Evolutionary conservation across 2,888 invertebrate genomes (phyloP), one percentile per base, ranked within the genome.

Genomic region (Cyclophora albipunctata): DNA sequence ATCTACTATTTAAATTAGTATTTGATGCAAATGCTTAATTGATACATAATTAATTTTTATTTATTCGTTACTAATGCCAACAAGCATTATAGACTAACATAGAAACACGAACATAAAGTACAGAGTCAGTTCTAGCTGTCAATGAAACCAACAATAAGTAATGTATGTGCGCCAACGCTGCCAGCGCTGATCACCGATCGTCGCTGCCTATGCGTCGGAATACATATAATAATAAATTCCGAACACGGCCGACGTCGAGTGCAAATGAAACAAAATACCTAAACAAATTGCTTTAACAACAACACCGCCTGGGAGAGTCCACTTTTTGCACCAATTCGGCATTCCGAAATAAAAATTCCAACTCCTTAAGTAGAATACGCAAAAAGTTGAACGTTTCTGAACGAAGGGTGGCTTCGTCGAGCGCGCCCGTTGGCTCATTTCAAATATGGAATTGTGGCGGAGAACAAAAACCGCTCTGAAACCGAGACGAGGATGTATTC

Each of bases 291-390:
- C 81, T 58, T 61, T 67, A 65, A 67, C 66, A 64, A 55, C 53
- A 55, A 59, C 47, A 51, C 52, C 66, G 60, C 70, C 75, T 82
- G 83, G 73, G 85, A 82, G 75, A 73, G 77, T 69, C 75, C 61
- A 69, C 75, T 88, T 88, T 88, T 88, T 88, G 88, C 81, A 84
- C 87, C 81, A 87, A 88, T 88, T 88, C 88, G 87, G 87, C 87
- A 88, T 88, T 79, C 88, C 88, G 83, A 86, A 87, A 88, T 88
- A 87, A 88, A 88, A 80, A 88, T 88, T 80, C 87, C 87, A 66
- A 73, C 81, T 81, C 86, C 84, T 78, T 85, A 81, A 73, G 74
- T 64, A 75, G 75, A 66, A 49, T 49, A 53, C 54, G 67, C 74
- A 62, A 62, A 62, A 62, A 62, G 59, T 57, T 55, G 52, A 50